Percentiles rank a stretch among this genome's conserved stretches.
Conservation (phyloP, 2,888 invertebrate species). For the Drosophila paucipuncta region DNA sequence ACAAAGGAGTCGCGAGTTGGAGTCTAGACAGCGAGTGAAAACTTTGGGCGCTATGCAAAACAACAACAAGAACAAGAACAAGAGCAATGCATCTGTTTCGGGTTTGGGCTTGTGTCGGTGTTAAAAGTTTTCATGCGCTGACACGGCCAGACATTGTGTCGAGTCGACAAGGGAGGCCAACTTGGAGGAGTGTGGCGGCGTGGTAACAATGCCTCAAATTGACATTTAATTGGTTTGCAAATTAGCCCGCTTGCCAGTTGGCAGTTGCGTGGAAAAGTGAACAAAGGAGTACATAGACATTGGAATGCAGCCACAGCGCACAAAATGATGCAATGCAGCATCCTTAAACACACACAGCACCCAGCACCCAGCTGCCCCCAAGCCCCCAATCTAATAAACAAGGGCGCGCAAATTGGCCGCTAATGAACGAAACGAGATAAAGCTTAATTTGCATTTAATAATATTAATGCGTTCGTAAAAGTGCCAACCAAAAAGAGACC, state of each 20-base stretch:
- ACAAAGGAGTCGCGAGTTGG: slow-evolving; percentile 52
- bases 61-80: slow-evolving; percentile 26
- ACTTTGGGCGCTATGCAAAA: slow-evolving; percentile 58
- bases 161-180: slow-evolving; percentile 39
- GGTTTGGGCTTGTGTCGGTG: background rate
- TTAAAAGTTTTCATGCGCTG: slow-evolving; percentile 57
- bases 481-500: slow-evolving; percentile 8
- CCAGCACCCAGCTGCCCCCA: background rate
- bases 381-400: slow-evolving; percentile 58
- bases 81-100: slow-evolving; percentile 22
- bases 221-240: slow-evolving; percentile 83
- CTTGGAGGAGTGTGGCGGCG: background rate
- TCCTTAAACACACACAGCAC: background rate
- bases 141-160: slow-evolving; percentile 65
- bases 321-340: slow-evolving; percentile 35
- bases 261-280: background rate
- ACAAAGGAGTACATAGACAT: slow-evolving; percentile 5
- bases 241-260: slow-evolving; percentile 70
- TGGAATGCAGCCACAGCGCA: slow-evolving; percentile 29
- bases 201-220: slow-evolving; percentile 81
- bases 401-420: slow-evolving; percentile 67
- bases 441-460: slow-evolving; percentile 82
- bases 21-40: slow-evolving; percentile 71
- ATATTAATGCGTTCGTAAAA: slow-evolving; percentile 71
- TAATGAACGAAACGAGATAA: slow-evolving; percentile 79